These are phyloP conservation scores for Doris montereyensis DNA, from an alignment of 2,888 invertebrate species.

Conservation along the genomic window DNA sequence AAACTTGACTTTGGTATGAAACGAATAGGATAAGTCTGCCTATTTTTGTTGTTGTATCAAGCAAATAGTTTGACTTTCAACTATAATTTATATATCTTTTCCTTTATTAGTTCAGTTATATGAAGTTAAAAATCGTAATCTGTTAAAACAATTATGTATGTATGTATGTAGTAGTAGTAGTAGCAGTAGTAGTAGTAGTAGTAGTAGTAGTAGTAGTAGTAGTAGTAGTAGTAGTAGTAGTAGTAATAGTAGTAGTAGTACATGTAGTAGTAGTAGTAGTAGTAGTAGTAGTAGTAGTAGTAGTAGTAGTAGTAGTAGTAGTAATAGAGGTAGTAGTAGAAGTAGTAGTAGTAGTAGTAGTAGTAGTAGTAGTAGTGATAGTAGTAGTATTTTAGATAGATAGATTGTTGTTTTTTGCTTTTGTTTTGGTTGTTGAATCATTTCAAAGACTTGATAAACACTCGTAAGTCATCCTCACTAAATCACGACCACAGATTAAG, in stretches of 20 bases:
- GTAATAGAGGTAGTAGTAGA: not conserved
- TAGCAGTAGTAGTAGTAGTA: not conserved
- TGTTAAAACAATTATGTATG: not conserved
- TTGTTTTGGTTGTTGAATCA: too few relatives aligned
- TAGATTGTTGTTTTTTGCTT: too few relatives aligned
- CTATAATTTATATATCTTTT: too few relatives aligned
- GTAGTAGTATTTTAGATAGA: not conserved
- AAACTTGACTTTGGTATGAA: too few relatives aligned
- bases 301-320: not conserved
- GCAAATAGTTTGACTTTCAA: too few relatives aligned
- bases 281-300: not conserved
- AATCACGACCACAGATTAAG: too few relatives aligned
- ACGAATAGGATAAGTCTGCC: too few relatives aligned
- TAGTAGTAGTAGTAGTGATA: not conserved
- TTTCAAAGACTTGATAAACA: too few relatives aligned
- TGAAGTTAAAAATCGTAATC: not conserved
- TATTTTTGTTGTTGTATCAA: too few relatives aligned
- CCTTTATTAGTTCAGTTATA: not conserved
- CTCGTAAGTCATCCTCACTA: too few relatives aligned
- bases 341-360: not conserved
- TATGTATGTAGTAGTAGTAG: not conserved
- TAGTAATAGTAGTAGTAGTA: conserved; percentile 17
- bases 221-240: conserved; percentile 20
- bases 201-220: conserved; percentile 12
- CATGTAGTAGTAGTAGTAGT: conserved; percentile 10